These are phyloP conservation scores for Bellardia pandia DNA, from an alignment of 2,888 invertebrate genomes.

Conservation along the genomic window DNA sequence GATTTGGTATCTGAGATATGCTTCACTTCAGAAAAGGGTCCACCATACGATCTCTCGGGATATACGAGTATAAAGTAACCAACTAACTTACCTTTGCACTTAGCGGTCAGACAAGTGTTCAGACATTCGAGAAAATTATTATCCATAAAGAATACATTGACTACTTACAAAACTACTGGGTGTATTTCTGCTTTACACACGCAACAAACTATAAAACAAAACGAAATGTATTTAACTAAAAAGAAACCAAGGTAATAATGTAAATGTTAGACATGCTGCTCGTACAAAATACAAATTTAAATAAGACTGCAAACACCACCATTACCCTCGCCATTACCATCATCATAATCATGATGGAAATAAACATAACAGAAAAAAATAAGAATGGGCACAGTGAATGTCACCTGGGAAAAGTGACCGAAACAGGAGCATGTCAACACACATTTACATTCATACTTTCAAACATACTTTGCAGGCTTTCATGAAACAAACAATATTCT, in stretches of 20 bases:
- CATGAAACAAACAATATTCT: background rate
- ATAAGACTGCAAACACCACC: constrained; percentile 3
- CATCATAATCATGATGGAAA: constrained; percentile 17
- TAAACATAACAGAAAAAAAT: constrained; percentile 45
- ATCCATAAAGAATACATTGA: too few relatives aligned
- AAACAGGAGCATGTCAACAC: constrained; percentile 62
- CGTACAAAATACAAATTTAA: constrained; percentile 30
- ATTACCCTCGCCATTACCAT: constrained; percentile 6
- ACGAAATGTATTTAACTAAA: background rate
- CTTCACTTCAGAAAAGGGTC: too few relatives aligned
- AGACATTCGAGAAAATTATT: too few relatives aligned
- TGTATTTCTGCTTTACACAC: constrained; percentile 1
- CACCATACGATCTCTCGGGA: too few relatives aligned
- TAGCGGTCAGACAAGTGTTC: too few relatives aligned
- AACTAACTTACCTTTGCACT: too few relatives aligned
- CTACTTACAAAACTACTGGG: background rate
- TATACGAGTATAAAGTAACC: too few relatives aligned
- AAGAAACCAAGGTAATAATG: constrained; percentile 31
- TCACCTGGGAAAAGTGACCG: constrained; percentile 61
- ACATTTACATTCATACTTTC: constrained; percentile 2
- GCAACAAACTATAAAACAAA: constrained; percentile 45
- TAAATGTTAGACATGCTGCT: constrained; percentile 30
- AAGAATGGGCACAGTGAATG: constrained; percentile 47
- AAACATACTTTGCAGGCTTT: background rate
- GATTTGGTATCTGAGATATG: too few relatives aligned